Conservation (phyloP, 2,888 invertebrate genomes). For the Nymphalis c-album region DNA sequence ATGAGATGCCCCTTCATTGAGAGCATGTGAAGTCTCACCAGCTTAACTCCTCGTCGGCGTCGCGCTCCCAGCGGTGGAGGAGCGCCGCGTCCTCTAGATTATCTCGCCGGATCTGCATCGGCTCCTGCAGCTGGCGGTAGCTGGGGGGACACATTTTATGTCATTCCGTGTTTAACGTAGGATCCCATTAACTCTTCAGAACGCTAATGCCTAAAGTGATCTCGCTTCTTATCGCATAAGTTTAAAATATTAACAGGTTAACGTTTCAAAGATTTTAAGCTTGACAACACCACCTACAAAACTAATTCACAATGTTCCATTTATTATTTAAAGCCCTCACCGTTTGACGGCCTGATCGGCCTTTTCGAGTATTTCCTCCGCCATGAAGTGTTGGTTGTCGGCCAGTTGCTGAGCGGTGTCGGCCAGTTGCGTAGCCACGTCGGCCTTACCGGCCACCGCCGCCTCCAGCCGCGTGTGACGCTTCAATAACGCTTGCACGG, state of each 20-base stretch:
- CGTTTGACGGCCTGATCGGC: conserved; percentile 74
- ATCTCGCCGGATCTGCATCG: conserved; percentile 94
- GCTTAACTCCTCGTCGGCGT: conserved; percentile 94
- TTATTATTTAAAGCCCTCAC: conserved; percentile 39
- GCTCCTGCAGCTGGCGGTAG: conserved; percentile 91
- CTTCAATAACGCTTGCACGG: conserved; percentile 91
- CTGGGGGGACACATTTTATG: conserved; percentile 55
- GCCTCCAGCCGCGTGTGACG: conserved; percentile 92
- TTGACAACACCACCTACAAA: too few relatives aligned
- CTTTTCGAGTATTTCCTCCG: conserved; percentile 89
- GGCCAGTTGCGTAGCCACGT: conserved; percentile 89
- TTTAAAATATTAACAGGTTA: too few relatives aligned
- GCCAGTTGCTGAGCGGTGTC: conserved; percentile 90
- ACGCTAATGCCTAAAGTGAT: too few relatives aligned
- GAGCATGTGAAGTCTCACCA: conserved; percentile 85
- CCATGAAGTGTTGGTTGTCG: conserved; percentile 92
- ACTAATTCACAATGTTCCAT: too few relatives aligned
- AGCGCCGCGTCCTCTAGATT: conserved; percentile 94
- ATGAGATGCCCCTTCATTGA: not conserved
- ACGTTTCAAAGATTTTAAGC: too few relatives aligned
- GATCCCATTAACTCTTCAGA: not conserved
- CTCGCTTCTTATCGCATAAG: too few relatives aligned
- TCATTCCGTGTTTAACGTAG: not conserved
- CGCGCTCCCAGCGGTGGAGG: conserved; percentile 93
- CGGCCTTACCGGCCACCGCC: conserved; percentile 91